Conservation (phyloP, 1,140 invertebrate genomes). For the Druon quercuslanigerum region DNA sequence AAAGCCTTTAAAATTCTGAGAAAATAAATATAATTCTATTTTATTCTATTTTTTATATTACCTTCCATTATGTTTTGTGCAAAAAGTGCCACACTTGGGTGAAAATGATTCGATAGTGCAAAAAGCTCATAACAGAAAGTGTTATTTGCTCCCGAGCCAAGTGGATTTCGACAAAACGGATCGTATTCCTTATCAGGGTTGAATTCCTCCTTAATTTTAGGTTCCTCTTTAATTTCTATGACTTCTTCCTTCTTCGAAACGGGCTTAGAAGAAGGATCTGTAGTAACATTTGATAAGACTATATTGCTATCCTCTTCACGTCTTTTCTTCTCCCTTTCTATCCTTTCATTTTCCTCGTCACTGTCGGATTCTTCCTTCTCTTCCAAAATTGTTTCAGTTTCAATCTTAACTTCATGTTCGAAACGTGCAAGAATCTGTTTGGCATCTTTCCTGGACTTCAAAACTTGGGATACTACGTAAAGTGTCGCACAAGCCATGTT, state of each 20-base stretch:
- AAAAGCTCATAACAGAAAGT: conserved; percentile 84
- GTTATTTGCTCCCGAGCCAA: conserved; percentile 85
- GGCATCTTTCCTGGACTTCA: conserved; percentile 54
- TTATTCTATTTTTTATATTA: conserved; percentile 58
- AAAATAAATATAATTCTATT: too few species aligned
- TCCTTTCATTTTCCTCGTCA: conserved; percentile 24
- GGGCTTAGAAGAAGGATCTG: conserved; percentile 10
- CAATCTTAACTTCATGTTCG: conserved; percentile 32
- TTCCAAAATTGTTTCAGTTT: conserved; percentile 48
- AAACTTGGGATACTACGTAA: conserved; percentile 87
- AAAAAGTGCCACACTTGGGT: conserved; percentile 94
- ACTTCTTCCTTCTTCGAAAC: not conserved
- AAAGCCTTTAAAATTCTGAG: not conserved
- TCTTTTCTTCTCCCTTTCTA: conserved; percentile 8
- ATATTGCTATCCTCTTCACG: conserved; percentile 62
- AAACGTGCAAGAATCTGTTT: conserved; percentile 39
- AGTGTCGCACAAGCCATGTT: conserved; percentile 83
- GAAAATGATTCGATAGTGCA: conserved; percentile 85
- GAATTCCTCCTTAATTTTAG: conserved; percentile 20
- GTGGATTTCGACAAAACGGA: conserved; percentile 87
- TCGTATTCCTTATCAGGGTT: conserved; percentile 76
- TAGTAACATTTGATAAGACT: conserved; percentile 63
- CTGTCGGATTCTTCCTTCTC: conserved; percentile 42
- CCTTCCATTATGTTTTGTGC: conserved; percentile 87
- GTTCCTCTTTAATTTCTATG: conserved; percentile 32